These are phyloP conservation scores for Calidris pugnax DNA, from an alignment of 2,113 vertebrate genomes.

Conservation along the genomic window DNA sequence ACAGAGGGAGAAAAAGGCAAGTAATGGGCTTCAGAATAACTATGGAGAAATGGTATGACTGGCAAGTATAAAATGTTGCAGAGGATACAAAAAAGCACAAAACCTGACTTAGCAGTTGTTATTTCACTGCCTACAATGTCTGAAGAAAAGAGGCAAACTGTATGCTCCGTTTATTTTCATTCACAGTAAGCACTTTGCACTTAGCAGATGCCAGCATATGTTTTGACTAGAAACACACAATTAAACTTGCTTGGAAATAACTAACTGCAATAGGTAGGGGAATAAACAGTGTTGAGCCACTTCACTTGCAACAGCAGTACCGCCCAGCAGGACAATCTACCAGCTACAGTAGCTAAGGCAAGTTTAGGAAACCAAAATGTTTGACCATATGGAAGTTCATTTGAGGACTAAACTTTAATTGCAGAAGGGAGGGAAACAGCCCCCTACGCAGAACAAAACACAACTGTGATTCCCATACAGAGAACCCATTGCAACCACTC, in stretches of 20 bases:
- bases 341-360: neutral
- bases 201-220: neutral
- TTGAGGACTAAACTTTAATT: neutral
- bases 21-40: neutral
- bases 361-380: neutral
- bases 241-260: neutral
- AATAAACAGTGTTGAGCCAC: neutral
- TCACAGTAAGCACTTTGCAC: neutral
- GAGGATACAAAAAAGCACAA: neutral
- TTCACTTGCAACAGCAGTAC: neutral
- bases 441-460: neutral
- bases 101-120: neutral
- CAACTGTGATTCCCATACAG: neutral
- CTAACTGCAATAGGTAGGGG: neutral
- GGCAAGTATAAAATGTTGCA: neutral
- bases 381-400: neutral
- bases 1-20: neutral
- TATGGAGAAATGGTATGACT: neutral
- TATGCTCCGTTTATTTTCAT: neutral
- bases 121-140: neutral
- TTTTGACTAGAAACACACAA: neutral
- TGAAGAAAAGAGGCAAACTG: neutral
- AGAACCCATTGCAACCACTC: neutral
- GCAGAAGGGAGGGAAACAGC: rapidly evolving
- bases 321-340: neutral